Evolutionary conservation across 1,140 invertebrate species (phyloP).

Genomic region (Drosophila melanogaster): DNA sequence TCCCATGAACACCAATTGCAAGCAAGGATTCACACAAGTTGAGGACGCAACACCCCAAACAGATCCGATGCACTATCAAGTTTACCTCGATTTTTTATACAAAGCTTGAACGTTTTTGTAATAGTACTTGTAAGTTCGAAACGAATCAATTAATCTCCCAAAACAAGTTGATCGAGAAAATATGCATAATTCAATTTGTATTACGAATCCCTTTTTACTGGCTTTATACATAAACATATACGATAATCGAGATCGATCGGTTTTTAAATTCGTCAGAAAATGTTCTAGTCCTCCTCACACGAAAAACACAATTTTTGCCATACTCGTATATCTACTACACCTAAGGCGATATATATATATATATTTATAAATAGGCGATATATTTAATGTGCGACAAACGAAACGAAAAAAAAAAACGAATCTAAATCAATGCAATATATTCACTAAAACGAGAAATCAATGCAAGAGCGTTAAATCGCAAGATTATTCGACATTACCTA

Average conservation of each 20-base stretch:
- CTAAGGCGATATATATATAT: slow-evolving; percentile 56
- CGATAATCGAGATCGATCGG: slow-evolving; percentile 59
- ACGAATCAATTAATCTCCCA: slow-evolving; percentile 43
- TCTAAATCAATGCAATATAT: slow-evolving; percentile 70
- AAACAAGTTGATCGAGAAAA: slow-evolving; percentile 4
- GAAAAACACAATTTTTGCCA: slow-evolving; percentile 48
- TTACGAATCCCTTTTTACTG: slow-evolving; percentile 71
- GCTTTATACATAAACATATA: slow-evolving; percentile 55
- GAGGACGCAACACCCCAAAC: slow-evolving; percentile 36
- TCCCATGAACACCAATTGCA: slow-evolving; percentile 37
- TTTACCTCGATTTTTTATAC: slow-evolving; percentile 79
- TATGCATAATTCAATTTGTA: slow-evolving; percentile 51
- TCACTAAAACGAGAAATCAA: slow-evolving; percentile 64
- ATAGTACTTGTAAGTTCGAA: slow-evolving; percentile 70
- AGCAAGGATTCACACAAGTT: slow-evolving; percentile 18
- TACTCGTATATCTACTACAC: slow-evolving; percentile 54
- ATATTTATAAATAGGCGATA: slow-evolving; percentile 46
- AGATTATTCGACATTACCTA: slow-evolving; percentile 61
- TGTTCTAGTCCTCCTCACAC: slow-evolving; percentile 50
- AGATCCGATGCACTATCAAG: slow-evolving; percentile 75
- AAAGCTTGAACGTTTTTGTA: slow-evolving; percentile 75
- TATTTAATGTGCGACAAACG: slow-evolving; percentile 23
- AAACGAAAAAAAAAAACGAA: slow-evolving; percentile 44
- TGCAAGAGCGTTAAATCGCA: slow-evolving; percentile 66
- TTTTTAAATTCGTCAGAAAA: slow-evolving; percentile 67